phyloP scores from a whole-genome alignment of 1,140 invertebrate genomes.

The Camponotus floridanus region DNA sequence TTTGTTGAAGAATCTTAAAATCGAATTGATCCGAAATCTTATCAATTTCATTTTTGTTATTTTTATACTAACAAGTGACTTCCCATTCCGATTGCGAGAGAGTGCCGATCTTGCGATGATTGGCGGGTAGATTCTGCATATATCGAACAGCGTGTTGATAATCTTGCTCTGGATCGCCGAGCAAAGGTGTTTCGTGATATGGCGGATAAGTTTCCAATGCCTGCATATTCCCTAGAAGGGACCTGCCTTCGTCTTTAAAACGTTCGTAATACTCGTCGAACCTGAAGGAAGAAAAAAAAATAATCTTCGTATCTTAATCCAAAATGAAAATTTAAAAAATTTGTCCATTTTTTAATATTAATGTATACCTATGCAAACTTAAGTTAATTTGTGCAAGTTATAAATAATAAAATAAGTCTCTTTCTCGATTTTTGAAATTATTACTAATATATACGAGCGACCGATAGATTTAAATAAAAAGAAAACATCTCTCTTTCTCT shows the following conservation, averaged over 20 bases:
- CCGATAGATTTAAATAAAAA: conserved; percentile 77
- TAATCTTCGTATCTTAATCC: background rate
- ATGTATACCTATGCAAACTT: background rate
- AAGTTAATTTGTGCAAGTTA: background rate
- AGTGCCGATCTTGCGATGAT: conserved; percentile 90
- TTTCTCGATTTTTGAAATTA: background rate
- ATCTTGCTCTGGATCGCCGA: conserved; percentile 88
- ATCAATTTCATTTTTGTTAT: conserved; percentile 49
- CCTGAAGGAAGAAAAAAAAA: conserved; percentile 87
- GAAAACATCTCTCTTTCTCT: background rate
- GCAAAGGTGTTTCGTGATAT: conserved; percentile 87
- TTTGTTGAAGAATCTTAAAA: conserved; percentile 3
- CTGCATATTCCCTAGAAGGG: conserved; percentile 89
- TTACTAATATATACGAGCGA: background rate
- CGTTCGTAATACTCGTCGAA: conserved; percentile 95
- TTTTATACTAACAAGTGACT: conserved; percentile 91
- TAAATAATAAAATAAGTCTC: background rate
- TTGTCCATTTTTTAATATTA: background rate
- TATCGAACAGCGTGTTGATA: conserved; percentile 91
- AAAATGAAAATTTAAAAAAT: background rate
- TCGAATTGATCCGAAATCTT: conserved; percentile 12
- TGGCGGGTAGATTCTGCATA: conserved; percentile 84
- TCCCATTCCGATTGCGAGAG: conserved; percentile 97
- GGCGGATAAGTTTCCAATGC: conserved; percentile 88
- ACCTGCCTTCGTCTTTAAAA: conserved; percentile 84